phyloP scores from a whole-genome alignment of 2,113 vertebrate species.

The Naja naja region DNA sequence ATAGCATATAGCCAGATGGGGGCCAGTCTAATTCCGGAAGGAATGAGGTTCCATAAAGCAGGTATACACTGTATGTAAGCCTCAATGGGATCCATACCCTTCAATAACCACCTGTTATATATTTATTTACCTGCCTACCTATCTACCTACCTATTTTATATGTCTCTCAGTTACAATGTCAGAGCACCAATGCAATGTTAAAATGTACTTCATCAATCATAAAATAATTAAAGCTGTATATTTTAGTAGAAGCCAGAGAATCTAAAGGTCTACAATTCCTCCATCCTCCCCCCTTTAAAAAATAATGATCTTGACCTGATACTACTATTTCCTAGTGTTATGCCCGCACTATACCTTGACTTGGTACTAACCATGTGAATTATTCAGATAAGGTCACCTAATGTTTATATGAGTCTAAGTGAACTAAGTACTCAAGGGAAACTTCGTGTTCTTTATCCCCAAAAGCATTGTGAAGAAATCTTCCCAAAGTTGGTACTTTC shows the following conservation, averaged over 20 bases:
- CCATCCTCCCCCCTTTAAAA: neutral
- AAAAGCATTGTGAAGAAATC: neutral
- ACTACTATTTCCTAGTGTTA: neutral
- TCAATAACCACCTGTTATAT: neutral
- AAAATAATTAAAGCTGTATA: neutral
- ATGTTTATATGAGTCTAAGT: neutral
- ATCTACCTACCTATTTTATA: neutral
- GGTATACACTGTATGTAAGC: neutral
- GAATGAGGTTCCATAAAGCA: neutral
- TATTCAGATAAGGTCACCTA: neutral
- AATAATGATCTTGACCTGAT: neutral
- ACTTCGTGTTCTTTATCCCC: neutral
- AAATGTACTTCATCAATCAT: neutral
- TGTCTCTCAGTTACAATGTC: neutral
- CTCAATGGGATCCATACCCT: neutral
- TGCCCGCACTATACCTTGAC: neutral
- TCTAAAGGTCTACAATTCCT: neutral
- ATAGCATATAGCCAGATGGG: neutral
- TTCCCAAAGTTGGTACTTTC: neutral
- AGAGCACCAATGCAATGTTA: neutral
- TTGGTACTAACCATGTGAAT: neutral
- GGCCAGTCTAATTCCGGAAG: neutral
- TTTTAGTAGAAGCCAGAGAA: neutral
- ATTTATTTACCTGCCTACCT: neutral
- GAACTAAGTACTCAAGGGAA: neutral